Evolutionary conservation across 2,797 vertebrate species (phyloP).

Genomic region (Argyrosomus regius): DNA sequence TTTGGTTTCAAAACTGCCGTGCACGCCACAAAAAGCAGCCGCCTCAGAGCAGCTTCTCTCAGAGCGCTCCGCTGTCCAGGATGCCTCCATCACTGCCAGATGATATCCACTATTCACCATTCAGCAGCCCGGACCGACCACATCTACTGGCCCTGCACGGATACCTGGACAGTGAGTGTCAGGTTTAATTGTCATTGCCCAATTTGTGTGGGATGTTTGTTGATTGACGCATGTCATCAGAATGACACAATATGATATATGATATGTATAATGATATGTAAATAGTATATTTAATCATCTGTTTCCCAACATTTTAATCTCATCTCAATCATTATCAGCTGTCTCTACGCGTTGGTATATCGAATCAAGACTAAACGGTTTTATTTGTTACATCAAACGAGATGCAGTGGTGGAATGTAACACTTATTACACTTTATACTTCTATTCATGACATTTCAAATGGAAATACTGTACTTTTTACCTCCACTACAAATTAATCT

Average conservation of each 20-base stretch:
- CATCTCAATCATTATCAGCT: background rate
- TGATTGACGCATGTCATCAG: too few relatives aligned
- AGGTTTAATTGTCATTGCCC: background rate
- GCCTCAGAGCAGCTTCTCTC: constrained; percentile 90
- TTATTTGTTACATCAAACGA: background rate
- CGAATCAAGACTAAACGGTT: background rate
- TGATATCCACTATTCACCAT: constrained; percentile 96
- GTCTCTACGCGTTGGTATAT: background rate
- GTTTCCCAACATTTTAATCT: background rate
- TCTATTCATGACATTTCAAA: background rate
- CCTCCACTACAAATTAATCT: background rate
- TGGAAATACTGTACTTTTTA: background rate
- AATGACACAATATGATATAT: too few relatives aligned
- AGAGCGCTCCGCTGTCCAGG: constrained; percentile 90
- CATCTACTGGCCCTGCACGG: constrained; percentile 97
- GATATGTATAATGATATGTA: background rate
- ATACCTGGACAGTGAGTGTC: constrained; percentile 95
- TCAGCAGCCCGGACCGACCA: constrained; percentile 94
- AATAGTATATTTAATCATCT: background rate
- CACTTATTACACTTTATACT: background rate
- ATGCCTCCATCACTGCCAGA: constrained; percentile 95
- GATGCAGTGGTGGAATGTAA: too few relatives aligned
- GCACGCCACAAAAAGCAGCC: constrained; percentile 99
- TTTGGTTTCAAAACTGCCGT: constrained; percentile 99
- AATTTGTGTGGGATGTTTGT: background rate